Evolutionary conservation across 2,797 vertebrate genomes (phyloP), one percentile per base, ranked within the genome.

Genomic region (Syndactyla subalaris): DNA sequence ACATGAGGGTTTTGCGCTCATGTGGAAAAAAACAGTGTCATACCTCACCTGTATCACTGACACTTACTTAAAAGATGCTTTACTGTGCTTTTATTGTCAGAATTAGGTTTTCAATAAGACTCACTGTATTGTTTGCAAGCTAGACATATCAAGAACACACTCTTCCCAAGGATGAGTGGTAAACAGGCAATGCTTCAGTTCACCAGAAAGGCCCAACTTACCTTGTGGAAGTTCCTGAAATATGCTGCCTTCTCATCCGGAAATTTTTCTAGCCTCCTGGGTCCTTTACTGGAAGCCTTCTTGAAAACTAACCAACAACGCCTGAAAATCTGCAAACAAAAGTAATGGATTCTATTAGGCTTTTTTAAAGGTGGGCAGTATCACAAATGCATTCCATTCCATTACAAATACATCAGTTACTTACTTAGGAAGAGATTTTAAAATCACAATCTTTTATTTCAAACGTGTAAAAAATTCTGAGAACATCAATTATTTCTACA

Each of bases 251-350:
- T 99, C 97, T 99, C 99, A 94, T 99, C 99, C 27, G 99, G 98
- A 98, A 99, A 99, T 97, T 99, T 99, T 98, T 99, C 99, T 95
- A 99, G 97, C 83, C 99, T 98, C 61, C 99, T 98, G 21, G 99
- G 99, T 83, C 99, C 99, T 98, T 99, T 99, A 97, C 99, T 99
- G 58, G 99, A 99, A 46, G 99, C 99, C 93, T 99, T 99, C 98
- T 99, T 99, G 98, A 99, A 99, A 95, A 99, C 99, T 92, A 99
- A 97, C 99, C 99, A 99, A 96, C 99, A 99, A 95, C 99, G 98
- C 79, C 99, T 98, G 98, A 99, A 99, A 97, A 99, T 99, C 99
- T 99, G 98, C 67, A 96, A 97, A 89, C 18, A 96, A 91, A 96
- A 97, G 29, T 29, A 88, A 92, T 20, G 27, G 66, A 72, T 79